Evolutionary conservation across 2,797 vertebrate species (phyloP).

Genomic region (Sylvia borin): DNA sequence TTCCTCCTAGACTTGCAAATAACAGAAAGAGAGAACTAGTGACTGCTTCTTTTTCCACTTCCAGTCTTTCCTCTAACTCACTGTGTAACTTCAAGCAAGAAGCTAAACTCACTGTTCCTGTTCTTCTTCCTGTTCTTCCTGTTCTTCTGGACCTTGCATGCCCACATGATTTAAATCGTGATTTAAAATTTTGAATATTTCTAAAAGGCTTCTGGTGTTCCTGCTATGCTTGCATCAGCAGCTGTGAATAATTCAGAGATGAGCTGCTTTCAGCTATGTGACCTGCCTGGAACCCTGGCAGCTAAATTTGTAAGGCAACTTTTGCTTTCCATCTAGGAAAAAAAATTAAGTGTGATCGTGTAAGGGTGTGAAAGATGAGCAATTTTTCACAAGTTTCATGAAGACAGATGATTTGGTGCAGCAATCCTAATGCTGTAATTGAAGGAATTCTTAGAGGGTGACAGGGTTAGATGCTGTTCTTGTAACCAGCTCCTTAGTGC

Average conservation of each 20-base stretch:
- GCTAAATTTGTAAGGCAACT: background rate
- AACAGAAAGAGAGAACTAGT: background rate
- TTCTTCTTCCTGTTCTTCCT: conserved; percentile 38
- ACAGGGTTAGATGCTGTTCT: background rate
- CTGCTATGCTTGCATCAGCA: background rate
- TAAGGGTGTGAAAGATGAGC: background rate
- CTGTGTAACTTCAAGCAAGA: background rate
- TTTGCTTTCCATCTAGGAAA: background rate
- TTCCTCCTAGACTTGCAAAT: background rate
- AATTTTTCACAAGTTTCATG: background rate
- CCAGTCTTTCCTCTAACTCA: background rate
- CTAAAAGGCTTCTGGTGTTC: background rate
- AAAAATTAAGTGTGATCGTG: background rate
- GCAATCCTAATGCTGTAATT: background rate
- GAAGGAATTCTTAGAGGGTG: background rate
- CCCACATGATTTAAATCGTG: background rate
- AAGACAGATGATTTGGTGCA: background rate
- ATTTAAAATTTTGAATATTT: conserved; percentile 23
- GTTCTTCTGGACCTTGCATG: background rate
- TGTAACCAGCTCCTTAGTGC: background rate
- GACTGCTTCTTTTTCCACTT: background rate
- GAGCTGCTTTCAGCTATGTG: background rate
- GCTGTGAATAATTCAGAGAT: background rate
- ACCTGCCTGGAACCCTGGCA: background rate
- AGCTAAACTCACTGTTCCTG: conserved; percentile 13